Percentiles rank a stretch among this genome's conserved stretches.
These are phyloP conservation scores for Drosophila varians DNA, from an alignment of 1,140 invertebrate species.

Conservation along the genomic window DNA sequence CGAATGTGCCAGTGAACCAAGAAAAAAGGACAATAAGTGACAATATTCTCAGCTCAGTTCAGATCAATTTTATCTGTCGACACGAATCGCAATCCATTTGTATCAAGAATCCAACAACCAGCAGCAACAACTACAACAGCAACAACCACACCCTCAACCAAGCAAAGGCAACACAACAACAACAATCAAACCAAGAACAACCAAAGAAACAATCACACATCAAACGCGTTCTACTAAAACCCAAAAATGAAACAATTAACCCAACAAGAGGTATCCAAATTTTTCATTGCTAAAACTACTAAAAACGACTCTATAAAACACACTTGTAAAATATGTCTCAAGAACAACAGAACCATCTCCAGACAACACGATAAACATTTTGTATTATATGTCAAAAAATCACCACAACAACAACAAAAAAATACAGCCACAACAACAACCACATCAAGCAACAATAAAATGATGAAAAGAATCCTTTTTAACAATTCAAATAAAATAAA, in stretches of 20 bases:
- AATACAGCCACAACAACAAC: constrained; percentile 47
- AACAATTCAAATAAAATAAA: neutral
- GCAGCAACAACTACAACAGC: constrained; percentile 39
- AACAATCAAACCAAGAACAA: constrained; percentile 54
- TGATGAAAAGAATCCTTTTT: constrained; percentile 15
- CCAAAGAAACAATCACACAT: constrained; percentile 32
- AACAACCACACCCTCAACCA: constrained; percentile 47
- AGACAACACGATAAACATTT: constrained; percentile 40
- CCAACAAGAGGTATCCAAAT: constrained; percentile 37
- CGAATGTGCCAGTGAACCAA: constrained; percentile 32
- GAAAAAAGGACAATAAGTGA: constrained; percentile 10
- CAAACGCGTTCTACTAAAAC: constrained; percentile 45
- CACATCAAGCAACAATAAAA: constrained; percentile 51
- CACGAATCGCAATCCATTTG: constrained; percentile 37
- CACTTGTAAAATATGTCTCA: constrained; percentile 38
- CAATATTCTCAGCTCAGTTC: constrained; percentile 22
- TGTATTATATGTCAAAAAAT: constrained; percentile 65
- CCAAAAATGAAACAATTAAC: constrained; percentile 29
- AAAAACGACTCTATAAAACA: constrained; percentile 24
- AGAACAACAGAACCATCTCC: constrained; percentile 12
- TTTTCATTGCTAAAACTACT: constrained; percentile 39
- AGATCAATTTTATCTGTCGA: constrained; percentile 32
- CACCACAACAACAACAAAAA: constrained; percentile 41
- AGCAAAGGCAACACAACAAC: constrained; percentile 47
- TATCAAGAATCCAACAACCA: constrained; percentile 48